A percentile compares a stretch with the other conserved stretches of the same genome.
Evolutionary conservation across 2,113 vertebrate species (phyloP).

Genomic region (Acrocephalus kingi): DNA sequence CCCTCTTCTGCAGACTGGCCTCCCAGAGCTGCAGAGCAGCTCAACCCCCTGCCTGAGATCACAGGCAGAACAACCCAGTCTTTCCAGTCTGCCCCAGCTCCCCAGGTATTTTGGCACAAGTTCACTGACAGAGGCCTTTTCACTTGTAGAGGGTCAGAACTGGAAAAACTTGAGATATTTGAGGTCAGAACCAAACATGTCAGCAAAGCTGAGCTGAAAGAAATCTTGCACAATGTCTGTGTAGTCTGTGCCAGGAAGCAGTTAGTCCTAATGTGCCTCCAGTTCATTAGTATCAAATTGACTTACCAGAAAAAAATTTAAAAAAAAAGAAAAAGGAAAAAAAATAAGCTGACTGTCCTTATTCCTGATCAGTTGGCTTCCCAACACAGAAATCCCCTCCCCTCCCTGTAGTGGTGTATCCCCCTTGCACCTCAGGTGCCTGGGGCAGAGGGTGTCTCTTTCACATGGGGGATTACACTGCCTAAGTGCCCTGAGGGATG

Average conservation of each 20-base stretch:
- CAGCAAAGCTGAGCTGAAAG: conserved; percentile 46
- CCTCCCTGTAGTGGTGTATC: background rate
- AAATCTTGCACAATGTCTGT: conserved; percentile 47
- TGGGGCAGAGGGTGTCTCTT: conserved; percentile 30
- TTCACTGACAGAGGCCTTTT: background rate
- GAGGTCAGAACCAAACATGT: conserved; percentile 37
- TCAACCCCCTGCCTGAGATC: conserved; percentile 4
- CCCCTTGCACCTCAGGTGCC: conserved; percentile 23
- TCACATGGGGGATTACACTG: background rate
- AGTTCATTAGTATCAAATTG: conserved; percentile 38
- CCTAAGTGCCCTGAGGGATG: conserved; percentile 22
- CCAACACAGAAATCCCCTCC: background rate
- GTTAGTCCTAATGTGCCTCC: conserved; percentile 9
- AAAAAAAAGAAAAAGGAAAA: background rate
- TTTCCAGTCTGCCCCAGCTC: conserved; percentile 36
- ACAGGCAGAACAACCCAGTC: background rate
- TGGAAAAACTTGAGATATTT: conserved; percentile 57
- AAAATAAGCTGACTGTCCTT: background rate
- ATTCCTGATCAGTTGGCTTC: background rate
- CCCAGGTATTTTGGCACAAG: conserved; percentile 48
- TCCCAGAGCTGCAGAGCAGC: background rate
- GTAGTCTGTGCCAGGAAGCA: conserved; percentile 22
- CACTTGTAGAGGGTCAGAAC: conserved; percentile 20
- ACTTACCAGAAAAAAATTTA: background rate
- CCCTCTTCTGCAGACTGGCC: background rate